phyloP scores from a whole-genome alignment of 1,140 invertebrate genomes.

The Drosophila kurseongensis region DNA sequence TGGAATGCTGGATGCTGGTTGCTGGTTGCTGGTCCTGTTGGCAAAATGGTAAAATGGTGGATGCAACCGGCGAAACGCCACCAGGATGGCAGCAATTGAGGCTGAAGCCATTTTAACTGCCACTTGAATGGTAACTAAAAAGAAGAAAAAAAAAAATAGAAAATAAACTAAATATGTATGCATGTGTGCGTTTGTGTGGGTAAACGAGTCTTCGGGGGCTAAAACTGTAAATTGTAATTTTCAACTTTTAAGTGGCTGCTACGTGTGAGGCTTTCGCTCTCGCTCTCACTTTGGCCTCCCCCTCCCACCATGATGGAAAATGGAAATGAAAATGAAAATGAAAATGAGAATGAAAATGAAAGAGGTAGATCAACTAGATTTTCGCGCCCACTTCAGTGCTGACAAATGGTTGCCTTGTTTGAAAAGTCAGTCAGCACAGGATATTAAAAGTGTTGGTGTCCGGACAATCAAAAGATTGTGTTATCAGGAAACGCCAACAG shows the following conservation, averaged over 20 bases:
- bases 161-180: slow-evolving; percentile 26
- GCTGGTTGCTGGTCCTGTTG: neutral
- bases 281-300: neutral
- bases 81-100: slow-evolving; percentile 68
- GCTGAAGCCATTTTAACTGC: slow-evolving; percentile 80
- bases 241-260: slow-evolving; percentile 74
- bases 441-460: neutral
- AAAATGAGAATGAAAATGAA: slow-evolving; percentile 28
- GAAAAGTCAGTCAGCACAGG: slow-evolving; percentile 6
- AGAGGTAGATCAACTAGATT: slow-evolving; percentile 6
- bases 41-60: slow-evolving; percentile 38
- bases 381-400: slow-evolving; percentile 25
- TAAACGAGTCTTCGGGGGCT: slow-evolving; percentile 31
- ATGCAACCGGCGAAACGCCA: slow-evolving; percentile 35
- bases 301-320: slow-evolving; percentile 17
- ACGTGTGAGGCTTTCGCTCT: slow-evolving; percentile 39
- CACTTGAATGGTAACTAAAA: slow-evolving; percentile 71
- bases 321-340: slow-evolving; percentile 11
- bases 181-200: slow-evolving; percentile 13
- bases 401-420: slow-evolving; percentile 26
- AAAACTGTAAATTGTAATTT: slow-evolving; percentile 74
- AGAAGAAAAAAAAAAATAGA: slow-evolving; percentile 25
- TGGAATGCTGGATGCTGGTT: slow-evolving; percentile 10
- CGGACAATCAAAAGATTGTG: neutral
- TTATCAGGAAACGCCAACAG: neutral